Evolutionary conservation across 2,797 vertebrate genomes (phyloP).

Genomic region (Typhlichthys subterraneus): DNA sequence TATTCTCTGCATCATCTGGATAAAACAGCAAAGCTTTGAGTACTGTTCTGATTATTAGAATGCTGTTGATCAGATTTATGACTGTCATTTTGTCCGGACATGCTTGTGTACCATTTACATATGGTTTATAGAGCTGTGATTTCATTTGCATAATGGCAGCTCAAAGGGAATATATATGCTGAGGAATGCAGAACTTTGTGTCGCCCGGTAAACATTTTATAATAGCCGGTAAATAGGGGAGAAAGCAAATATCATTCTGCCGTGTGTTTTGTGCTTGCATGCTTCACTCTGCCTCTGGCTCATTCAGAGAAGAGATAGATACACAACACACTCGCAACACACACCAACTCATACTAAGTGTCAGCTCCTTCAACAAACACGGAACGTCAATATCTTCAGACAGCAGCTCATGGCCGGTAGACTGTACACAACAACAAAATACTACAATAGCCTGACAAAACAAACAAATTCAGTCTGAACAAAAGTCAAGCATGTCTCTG

Average conservation of each 20-base stretch:
- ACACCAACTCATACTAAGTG: constrained; percentile 3
- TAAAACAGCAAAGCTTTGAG: constrained; percentile 51
- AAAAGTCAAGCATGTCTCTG: neutral
- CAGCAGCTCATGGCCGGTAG: constrained; percentile 40
- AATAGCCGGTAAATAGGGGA: constrained; percentile 47
- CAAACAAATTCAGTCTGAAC: neutral
- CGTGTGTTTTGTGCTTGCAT: neutral
- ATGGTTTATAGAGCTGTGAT: constrained; percentile 68
- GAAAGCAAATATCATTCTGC: constrained; percentile 52
- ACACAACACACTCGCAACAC: constrained; percentile 7
- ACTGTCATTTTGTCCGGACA: constrained; percentile 65
- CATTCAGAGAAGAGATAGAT: neutral
- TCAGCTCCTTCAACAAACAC: constrained; percentile 30
- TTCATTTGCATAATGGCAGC: constrained; percentile 76
- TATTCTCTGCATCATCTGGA: constrained; percentile 11
- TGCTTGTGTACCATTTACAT: constrained; percentile 74
- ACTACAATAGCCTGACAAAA: constrained; percentile 10
- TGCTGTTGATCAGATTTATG: constrained; percentile 72
- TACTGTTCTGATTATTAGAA: constrained; percentile 68
- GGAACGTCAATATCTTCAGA: constrained; percentile 46
- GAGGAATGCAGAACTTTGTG: constrained; percentile 68
- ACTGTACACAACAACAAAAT: constrained; percentile 11
- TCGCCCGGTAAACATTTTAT: constrained; percentile 64
- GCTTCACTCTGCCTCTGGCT: neutral
- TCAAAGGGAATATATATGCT: constrained; percentile 69